Base-by-base conservation (phyloP, 2,113 vertebrate genomes). In the Sceloporus undulatus region DNA sequence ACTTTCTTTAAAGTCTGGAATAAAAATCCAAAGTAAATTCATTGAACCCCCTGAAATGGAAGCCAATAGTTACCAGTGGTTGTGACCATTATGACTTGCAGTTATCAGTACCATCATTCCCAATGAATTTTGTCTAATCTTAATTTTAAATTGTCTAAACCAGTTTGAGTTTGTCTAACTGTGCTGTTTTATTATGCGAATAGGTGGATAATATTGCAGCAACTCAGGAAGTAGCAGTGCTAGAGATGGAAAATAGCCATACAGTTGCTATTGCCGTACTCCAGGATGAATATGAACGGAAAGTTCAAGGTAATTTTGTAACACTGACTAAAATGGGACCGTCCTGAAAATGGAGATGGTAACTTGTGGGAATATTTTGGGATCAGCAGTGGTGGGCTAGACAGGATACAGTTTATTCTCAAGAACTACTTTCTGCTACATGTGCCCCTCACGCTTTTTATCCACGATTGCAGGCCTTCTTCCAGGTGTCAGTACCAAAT, bases 161-260 rank as follows among this genome's bases (percentile, higher is more conserved):
- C 88, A 90, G 75, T 90, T 52, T 16, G 0, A 19, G 42, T 1
- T 7, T 54, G 68, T 27, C 0, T 88, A 27, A 87, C 71, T 88
- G 19, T 0, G 0, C 25, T 38, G 84, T 48, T 0, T 75, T 95
- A 76, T 84, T 4, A 0, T 90, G 80, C 92, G 42, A 88, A 90
- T 95, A 99, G 99, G 97, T 99, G 71, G 98, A 98, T 91, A 97
- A 98, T 79, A 97, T 99, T 95, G 97, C 93, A 38, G 95, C 97
- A 87, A 96, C 89, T 83, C 98, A 99, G 0, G 97, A 98, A 90
- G 91, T 95, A 3, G 94, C 97, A 1, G 87, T 98, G 87, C 93
- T 96, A 56, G 98, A 99, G 92, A 77, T 98, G 96, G 98, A 98
- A 94, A 97, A 95, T 0, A 93, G 91, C 87, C 98, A 99, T 91